phyloP scores from a whole-genome alignment of 2,888 invertebrate species.

The Cordilura impudica region DNA sequence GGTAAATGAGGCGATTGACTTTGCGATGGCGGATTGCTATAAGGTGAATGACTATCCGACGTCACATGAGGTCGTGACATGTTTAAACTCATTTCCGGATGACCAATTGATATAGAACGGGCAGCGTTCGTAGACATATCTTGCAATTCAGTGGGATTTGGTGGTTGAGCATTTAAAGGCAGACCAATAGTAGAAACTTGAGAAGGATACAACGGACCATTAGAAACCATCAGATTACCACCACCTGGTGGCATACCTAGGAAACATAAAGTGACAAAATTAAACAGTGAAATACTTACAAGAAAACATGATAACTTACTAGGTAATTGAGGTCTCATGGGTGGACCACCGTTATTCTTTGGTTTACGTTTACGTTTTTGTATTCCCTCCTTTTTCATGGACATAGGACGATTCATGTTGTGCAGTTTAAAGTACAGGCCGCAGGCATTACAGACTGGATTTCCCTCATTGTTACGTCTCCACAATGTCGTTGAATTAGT shows the following conservation, averaged over 20 bases:
- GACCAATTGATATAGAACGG: constrained; percentile 61
- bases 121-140: constrained; percentile 70
- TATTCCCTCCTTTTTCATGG: constrained; percentile 99
- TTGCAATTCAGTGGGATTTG: constrained; percentile 70
- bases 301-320: constrained; percentile 68
- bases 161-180: constrained; percentile 58
- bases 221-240: constrained; percentile 67
- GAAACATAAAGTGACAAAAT: constrained; percentile 34
- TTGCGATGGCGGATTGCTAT: constrained; percentile 73
- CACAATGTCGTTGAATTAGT: constrained; percentile 87
- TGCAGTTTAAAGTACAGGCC: constrained; percentile 78
- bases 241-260: constrained; percentile 70
- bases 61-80: constrained; percentile 73
- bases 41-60: constrained; percentile 73
- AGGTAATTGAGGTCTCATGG: constrained; percentile 71
- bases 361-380: constrained; percentile 97
- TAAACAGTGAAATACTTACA: not conserved
- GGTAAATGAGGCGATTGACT: constrained; percentile 79
- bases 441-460: constrained; percentile 93
- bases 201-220: constrained; percentile 74
- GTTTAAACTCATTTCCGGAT: constrained; percentile 68
- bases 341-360: constrained; percentile 79
- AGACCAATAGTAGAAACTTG: constrained; percentile 70
- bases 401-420: constrained; percentile 90
- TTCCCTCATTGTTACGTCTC: constrained; percentile 91